phyloP scores from a whole-genome alignment of 2,113 vertebrate genomes.

The Stomatorhinus ivindoensis region DNA sequence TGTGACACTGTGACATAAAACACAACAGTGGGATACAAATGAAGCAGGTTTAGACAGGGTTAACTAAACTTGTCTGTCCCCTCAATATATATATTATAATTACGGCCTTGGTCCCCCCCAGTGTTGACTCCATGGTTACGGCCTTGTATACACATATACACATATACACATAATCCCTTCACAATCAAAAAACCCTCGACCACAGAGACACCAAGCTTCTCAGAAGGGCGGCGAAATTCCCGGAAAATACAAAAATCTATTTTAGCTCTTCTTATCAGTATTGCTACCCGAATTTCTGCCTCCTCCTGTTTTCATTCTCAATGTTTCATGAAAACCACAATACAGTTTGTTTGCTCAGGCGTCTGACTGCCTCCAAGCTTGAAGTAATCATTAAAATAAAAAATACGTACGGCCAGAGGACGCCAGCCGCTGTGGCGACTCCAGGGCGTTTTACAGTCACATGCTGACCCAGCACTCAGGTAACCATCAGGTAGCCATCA shows the following conservation, averaged over 20 bases:
- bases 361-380: not conserved
- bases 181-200: not conserved
- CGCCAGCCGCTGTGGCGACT: not conserved
- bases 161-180: not conserved
- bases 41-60: no score
- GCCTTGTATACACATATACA: not conserved
- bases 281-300: not conserved
- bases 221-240: not conserved
- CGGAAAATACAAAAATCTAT: not conserved
- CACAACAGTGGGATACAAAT: no score
- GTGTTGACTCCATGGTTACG: not conserved
- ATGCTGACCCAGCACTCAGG: not conserved
- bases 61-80: not conserved
- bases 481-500: not conserved
- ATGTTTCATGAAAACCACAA: not conserved
- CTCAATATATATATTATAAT: not conserved
- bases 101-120: not conserved
- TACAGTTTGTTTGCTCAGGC: not conserved
- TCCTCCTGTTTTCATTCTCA: not conserved
- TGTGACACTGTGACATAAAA: not conserved
- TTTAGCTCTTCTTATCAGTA: not conserved
- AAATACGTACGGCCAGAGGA: not conserved
- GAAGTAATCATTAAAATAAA: not conserved
- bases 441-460: not conserved
- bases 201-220: not conserved